Evolutionary conservation across 2,113 vertebrate species (phyloP).

Genomic region (Pseudopipra pipra): DNA sequence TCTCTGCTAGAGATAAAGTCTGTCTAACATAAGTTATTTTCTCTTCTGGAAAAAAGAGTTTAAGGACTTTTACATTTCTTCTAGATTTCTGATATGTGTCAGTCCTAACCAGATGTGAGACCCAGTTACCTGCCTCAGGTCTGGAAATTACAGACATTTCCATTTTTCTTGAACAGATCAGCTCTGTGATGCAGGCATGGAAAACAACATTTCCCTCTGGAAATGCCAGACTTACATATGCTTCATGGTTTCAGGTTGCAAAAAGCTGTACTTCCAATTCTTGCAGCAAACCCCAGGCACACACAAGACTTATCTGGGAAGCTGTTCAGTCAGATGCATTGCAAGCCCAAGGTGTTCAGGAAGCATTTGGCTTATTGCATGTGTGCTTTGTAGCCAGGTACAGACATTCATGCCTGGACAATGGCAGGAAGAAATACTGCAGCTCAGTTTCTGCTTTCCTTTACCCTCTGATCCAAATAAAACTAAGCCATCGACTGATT

Average conservation of each 20-base stretch:
- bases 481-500: background rate
- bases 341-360: background rate
- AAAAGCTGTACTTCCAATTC: background rate
- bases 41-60: background rate
- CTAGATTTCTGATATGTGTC: background rate
- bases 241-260: background rate
- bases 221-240: background rate
- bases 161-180: background rate
- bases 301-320: background rate
- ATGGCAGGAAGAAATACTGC: background rate
- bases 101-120: background rate
- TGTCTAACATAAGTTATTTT: background rate
- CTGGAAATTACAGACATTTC: background rate
- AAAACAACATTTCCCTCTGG: background rate
- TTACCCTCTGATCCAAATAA: background rate
- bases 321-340: background rate
- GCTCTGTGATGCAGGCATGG: background rate
- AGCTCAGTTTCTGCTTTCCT: background rate
- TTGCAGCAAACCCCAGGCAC: background rate
- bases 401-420: background rate
- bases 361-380: background rate
- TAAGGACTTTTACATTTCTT: background rate
- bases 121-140: fast-evolving
- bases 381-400: background rate
- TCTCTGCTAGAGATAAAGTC: background rate